Evolutionary conservation across 2,888 invertebrate species (phyloP).

Genomic region (Phrixothrix hirtus): DNA sequence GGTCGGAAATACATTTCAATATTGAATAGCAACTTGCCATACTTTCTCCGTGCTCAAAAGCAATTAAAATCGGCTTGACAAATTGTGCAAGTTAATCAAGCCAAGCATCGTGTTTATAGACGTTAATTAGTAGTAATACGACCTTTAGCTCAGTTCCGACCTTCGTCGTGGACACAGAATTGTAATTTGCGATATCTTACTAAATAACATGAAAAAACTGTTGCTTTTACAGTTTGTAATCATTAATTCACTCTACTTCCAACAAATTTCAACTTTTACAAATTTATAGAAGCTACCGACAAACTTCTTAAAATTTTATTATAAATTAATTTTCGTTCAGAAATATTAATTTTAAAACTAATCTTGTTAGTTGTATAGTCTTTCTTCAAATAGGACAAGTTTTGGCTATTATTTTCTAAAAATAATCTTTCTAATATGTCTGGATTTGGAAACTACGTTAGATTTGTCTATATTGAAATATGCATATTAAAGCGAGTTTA

Average conservation of each 20-base stretch:
- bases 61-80: slow-evolving; percentile 29
- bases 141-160: slow-evolving; percentile 31
- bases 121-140: slow-evolving; percentile 30
- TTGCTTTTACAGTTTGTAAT: slow-evolving; percentile 16
- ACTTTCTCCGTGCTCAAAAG: slow-evolving; percentile 21
- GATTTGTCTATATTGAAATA: too few species aligned
- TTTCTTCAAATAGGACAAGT: too few species aligned
- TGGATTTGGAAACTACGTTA: too few species aligned
- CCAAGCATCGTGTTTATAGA: slow-evolving; percentile 31
- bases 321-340: too few species aligned
- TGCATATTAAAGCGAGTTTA: background rate
- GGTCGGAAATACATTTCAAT: slow-evolving; percentile 13
- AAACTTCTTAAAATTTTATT: background rate
- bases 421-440: too few species aligned
- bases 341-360: too few species aligned
- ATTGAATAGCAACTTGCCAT: slow-evolving; percentile 1
- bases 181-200: slow-evolving; percentile 26
- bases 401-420: too few species aligned
- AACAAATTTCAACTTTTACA: too few species aligned
- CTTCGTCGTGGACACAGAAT: slow-evolving; percentile 28
- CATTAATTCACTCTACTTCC: slow-evolving; percentile 8
- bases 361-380: too few species aligned
- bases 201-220: too few species aligned
- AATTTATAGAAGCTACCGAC: too few species aligned
- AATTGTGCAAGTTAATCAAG: slow-evolving; percentile 32